Conservation (phyloP, 30 jellyfish, hydroid and myxozoan species). For the Phacellophora camtschatica region DNA sequence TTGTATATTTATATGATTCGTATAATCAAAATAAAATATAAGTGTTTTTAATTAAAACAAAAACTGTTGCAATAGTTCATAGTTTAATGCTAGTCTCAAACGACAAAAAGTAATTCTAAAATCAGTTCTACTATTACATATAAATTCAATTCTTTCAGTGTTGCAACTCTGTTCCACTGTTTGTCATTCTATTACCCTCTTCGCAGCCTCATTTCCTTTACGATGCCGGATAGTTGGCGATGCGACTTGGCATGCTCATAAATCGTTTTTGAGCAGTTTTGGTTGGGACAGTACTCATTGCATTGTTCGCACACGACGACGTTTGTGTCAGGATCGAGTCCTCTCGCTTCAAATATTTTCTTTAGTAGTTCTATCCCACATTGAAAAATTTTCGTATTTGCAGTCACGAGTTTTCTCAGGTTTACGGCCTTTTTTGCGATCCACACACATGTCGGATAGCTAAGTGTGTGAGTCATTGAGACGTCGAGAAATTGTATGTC, state of each 20-base stretch:
- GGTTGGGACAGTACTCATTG: neutral
- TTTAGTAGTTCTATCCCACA: slow-evolving; percentile 20
- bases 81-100: too few relatives aligned
- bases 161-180: too few relatives aligned
- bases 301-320: neutral
- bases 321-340: slow-evolving; percentile 10
- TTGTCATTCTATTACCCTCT: too few relatives aligned
- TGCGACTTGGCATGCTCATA: neutral
- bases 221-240: neutral
- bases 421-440: neutral
- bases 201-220: too few relatives aligned
- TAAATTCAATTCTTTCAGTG: too few relatives aligned
- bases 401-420: neutral
- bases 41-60: too few relatives aligned
- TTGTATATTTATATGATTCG: too few relatives aligned
- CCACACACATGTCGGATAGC: slow-evolving; percentile 37
- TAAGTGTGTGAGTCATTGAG: slow-evolving; percentile 34
- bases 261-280: neutral
- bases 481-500: slow-evolving; percentile 28
- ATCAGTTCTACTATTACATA: too few relatives aligned
- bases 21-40: too few relatives aligned
- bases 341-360: slow-evolving; percentile 1
- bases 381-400: slow-evolving; percentile 19
- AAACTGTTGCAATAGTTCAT: too few relatives aligned
- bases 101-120: too few relatives aligned